Evolutionary conservation across 2,888 invertebrate species (phyloP).

Genomic region (Nemotelus pantherinus): DNA sequence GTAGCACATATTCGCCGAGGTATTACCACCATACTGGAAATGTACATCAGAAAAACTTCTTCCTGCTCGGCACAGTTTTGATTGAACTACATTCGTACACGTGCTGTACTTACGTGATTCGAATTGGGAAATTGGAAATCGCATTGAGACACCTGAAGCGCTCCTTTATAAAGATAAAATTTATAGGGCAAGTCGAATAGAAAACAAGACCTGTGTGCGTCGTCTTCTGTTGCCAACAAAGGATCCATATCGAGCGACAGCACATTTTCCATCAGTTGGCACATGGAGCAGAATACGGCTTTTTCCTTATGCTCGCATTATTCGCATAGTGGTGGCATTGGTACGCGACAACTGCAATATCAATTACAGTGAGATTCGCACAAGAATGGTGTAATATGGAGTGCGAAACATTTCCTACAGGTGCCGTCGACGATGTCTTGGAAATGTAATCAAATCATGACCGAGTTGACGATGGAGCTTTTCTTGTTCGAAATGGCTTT

Average conservation of each 20-base stretch:
- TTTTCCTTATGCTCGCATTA: background rate
- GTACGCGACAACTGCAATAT: background rate
- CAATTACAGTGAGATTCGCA: constrained; percentile 6
- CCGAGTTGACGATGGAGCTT: background rate
- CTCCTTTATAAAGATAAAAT: constrained; percentile 29
- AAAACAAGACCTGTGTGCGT: background rate
- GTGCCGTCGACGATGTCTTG: background rate
- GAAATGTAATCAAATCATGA: constrained; percentile 9
- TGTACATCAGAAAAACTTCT: background rate
- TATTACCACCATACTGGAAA: background rate
- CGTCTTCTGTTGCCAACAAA: background rate
- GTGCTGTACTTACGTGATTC: constrained; percentile 26
- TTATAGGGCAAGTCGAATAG: background rate
- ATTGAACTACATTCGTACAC: constrained; percentile 23
- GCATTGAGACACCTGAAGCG: constrained; percentile 16
- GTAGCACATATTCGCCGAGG: too few species aligned
- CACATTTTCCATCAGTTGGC: background rate
- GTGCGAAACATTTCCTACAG: background rate
- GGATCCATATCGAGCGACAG: background rate
- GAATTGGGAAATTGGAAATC: constrained; percentile 30
- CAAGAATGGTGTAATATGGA: constrained; percentile 7
- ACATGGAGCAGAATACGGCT: background rate
- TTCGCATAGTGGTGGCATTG: too few species aligned
- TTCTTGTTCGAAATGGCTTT: background rate
- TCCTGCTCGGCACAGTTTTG: constrained; percentile 8